Base-by-base conservation (phyloP, 2,113 vertebrate genomes). In the Phrynosoma blainvillii region DNA sequence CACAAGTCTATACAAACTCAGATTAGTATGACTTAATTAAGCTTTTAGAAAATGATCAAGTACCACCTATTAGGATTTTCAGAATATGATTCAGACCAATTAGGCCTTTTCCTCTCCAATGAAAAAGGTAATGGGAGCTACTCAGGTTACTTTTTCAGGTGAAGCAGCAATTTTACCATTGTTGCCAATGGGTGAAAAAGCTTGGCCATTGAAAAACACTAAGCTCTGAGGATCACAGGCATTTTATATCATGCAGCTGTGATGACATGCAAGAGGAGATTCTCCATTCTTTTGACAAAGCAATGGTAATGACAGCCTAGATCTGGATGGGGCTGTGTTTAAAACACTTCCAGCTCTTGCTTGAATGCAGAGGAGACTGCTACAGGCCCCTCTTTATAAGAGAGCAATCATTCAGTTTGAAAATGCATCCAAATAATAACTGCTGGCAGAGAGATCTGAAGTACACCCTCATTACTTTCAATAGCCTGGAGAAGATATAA, bases 1-100 rank as follows among this genome's bases (percentile, higher is more conserved):
- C 74, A 84, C 79, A 92, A 65, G 40, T 86, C 84, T 66, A 54
- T 84, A 80, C 52, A 88, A 90, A 89, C 89, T 90, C 74, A 85
- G 85, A 91, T 89, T 56, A 90, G 30, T 88, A 56, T 82, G 78
- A 89, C 54, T 84, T 89, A 87, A 91, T 93, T 70, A 89, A 92
- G 54, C 27, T 25, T 25, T 88, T 87, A 89, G 54, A 89, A 91
- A 90, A 76, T 27, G 21, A 83, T 88, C 90, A 89, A 79, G 56
- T 47, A 27, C 18, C 80, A 85, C 90, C 77, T 76, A 66, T 56
- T 13, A 0, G 2, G 21, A 42, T 9, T 92, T 92, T 82, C 59
- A 65, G 80, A 84, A 78, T 89, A 86, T 83, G 76, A 89, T 87
- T 87, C 89, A 89, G 80, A 47, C 40, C 78, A 92, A 30, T 3